Conservation (phyloP, 1,140 invertebrate genomes). For the Nebria ingens region DNA sequence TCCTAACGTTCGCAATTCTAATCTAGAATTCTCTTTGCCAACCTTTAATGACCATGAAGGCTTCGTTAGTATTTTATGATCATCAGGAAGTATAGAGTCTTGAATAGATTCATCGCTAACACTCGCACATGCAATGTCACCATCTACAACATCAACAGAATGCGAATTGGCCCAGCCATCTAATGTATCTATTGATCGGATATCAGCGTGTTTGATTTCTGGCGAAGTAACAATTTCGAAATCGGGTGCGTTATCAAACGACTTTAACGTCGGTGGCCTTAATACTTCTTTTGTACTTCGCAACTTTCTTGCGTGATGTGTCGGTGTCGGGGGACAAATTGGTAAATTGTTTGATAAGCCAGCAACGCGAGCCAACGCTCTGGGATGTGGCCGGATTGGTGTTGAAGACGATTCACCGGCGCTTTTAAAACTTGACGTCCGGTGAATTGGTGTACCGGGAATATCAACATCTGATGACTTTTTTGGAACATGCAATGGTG, state of each 20-base stretch:
- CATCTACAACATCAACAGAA: not conserved
- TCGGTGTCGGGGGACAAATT: conserved; percentile 68
- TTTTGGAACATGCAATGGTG: not conserved
- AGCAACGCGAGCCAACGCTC: conserved; percentile 44
- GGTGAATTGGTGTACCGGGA: not conserved
- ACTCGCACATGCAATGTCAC: not conserved
- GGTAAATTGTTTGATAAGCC: conserved; percentile 31
- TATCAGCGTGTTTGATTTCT: conserved; percentile 31
- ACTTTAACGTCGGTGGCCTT: conserved; percentile 35
- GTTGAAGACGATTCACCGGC: not conserved
- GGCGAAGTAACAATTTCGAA: conserved; percentile 31
- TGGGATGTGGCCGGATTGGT: conserved; percentile 39
- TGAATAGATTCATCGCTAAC: not conserved
- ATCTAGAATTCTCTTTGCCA: conserved; percentile 19
- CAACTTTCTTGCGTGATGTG: conserved; percentile 61
- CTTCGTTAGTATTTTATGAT: not conserved
- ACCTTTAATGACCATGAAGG: conserved; percentile 1
- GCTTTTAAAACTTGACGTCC: not conserved
- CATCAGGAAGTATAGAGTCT: not conserved
- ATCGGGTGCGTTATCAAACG: conserved; percentile 29
- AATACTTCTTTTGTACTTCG: conserved; percentile 37
- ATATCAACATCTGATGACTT: not conserved
- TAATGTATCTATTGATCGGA: conserved; percentile 24
- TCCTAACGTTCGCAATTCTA: conserved; percentile 22
- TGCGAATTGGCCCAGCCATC: conserved; percentile 15